phyloP scores from a whole-genome alignment of 2,113 vertebrate genomes.

The Strix uralensis region DNA sequence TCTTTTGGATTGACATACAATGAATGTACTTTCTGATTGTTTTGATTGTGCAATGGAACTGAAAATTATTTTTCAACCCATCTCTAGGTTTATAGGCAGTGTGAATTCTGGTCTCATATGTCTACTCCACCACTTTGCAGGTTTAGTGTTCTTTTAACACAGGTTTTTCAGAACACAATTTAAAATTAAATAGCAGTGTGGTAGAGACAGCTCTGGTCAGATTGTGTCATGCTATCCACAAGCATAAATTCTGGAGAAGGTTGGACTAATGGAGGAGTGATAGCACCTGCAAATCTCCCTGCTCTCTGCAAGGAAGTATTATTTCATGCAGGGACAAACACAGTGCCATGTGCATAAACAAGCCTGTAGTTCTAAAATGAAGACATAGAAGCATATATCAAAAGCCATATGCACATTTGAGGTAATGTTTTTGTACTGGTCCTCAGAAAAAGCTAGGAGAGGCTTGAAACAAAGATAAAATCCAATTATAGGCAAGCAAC shows the following conservation, averaged over 20 bases:
- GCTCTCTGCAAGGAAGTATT: neutral
- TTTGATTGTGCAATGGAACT: neutral
- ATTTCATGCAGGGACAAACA: neutral
- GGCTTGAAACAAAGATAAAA: conserved; percentile 24
- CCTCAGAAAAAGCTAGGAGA: conserved; percentile 17
- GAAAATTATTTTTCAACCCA: neutral
- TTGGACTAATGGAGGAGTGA: neutral
- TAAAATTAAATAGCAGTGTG: neutral
- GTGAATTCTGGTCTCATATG: neutral
- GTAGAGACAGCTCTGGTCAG: neutral
- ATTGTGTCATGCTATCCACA: rapidly evolving
- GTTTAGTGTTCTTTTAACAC: neutral
- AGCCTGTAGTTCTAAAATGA: neutral
- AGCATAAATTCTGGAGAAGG: neutral
- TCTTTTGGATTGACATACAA: neutral
- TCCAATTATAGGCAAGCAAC: neutral
- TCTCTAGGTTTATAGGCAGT: neutral
- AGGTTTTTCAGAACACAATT: neutral
- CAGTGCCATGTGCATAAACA: neutral
- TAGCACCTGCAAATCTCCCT: neutral
- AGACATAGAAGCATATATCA: neutral
- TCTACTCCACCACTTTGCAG: neutral
- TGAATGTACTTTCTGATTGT: neutral
- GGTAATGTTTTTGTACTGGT: neutral
- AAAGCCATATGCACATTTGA: neutral